Evolutionary conservation across 2,797 vertebrate genomes (phyloP), one percentile per base, ranked within the genome.

Genomic region (Enteromius anoplus): DNA sequence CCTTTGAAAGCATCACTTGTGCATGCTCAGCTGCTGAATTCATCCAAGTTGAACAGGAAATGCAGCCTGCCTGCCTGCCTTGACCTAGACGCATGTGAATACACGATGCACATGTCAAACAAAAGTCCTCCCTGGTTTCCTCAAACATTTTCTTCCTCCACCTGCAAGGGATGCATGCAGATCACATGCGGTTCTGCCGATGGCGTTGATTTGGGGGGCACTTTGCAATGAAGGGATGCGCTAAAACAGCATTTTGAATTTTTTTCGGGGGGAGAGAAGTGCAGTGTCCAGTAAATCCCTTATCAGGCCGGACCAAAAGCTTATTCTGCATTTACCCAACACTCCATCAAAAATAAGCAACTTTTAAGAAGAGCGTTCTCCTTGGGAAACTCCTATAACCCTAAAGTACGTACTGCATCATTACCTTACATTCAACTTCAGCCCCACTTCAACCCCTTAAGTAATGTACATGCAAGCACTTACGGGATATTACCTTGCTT

Each of bases 1-100:
- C 76, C 92, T 91, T 91, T 95, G 93, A 95, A 95, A 94, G 94
- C 94, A 90, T 90, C 92, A 89, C 93, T 95, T 95, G 94, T 95
- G 93, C 92, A 92, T 88, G 91, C 91, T 93, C 93, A 94, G 93
- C 93, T 95, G 93, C 92, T 93, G 93, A 92, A 92, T 92, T 92
- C 90, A 89, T 91, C 76, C 90, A 89, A 73, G 90, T 87, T 89
- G 92, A 91, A 81, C 86, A 93, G 92, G 92, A 93, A 93, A 92
- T 87, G 88, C 90, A 87, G 90, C 88, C 83, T 86, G 47, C 68
- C 51, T 71, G 90, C 88, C 83, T 86, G 47, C 68, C 53, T 71
- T 55, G 62, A 75, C 77, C 75, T 65, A 89, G 87, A 92, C 92
- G 40, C 73, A 92, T 87, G 92, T 90, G 92, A 92, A 93, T 92